Conservation (phyloP, 2,888 invertebrate genomes). For the Lissocephala sabroskyi region DNA sequence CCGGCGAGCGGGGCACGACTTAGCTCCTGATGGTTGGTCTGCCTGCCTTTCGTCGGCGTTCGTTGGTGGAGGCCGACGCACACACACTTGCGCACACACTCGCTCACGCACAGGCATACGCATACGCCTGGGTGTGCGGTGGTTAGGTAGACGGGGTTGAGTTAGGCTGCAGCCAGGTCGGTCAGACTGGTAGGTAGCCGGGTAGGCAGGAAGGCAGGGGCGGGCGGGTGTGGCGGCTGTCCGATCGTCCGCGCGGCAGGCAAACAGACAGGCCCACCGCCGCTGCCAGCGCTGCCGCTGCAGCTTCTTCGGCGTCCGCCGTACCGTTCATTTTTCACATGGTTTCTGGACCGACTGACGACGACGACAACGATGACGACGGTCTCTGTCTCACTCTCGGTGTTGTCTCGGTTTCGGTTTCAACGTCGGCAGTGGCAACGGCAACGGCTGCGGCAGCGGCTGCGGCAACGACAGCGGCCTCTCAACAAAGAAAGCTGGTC, state of each 20-base stretch:
- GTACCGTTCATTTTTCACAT: conserved; percentile 45
- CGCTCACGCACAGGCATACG: conserved; percentile 5
- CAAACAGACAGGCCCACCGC: neutral
- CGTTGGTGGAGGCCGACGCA: conserved; percentile 18
- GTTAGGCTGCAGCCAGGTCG: neutral
- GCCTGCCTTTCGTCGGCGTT: conserved; percentile 25
- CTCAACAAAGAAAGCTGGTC: conserved; percentile 69
- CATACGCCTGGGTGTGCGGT: neutral
- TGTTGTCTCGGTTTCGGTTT: conserved; percentile 23
- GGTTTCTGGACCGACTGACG: conserved; percentile 29
- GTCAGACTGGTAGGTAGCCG: neutral
- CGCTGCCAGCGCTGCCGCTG: neutral
- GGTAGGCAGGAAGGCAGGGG: neutral
- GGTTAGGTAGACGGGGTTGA: too few relatives aligned
- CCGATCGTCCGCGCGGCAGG: conserved; percentile 1
- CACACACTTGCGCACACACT: conserved; percentile 9
- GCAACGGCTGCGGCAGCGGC: conserved; percentile 13
- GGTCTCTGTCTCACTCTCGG: conserved; percentile 24
- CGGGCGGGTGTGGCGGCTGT: too few relatives aligned
- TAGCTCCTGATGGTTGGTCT: conserved; percentile 37
- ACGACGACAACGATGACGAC: conserved; percentile 1
- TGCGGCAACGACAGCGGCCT: conserved; percentile 22
- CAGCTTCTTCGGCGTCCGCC: conserved; percentile 19
- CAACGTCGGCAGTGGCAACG: neutral
- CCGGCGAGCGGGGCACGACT: conserved; percentile 21